A percentile compares a stretch with the other conserved stretches of the same genome.
phyloP scores from a whole-genome alignment of 2,797 vertebrate species.

The Setipinna tenuifilis region DNA sequence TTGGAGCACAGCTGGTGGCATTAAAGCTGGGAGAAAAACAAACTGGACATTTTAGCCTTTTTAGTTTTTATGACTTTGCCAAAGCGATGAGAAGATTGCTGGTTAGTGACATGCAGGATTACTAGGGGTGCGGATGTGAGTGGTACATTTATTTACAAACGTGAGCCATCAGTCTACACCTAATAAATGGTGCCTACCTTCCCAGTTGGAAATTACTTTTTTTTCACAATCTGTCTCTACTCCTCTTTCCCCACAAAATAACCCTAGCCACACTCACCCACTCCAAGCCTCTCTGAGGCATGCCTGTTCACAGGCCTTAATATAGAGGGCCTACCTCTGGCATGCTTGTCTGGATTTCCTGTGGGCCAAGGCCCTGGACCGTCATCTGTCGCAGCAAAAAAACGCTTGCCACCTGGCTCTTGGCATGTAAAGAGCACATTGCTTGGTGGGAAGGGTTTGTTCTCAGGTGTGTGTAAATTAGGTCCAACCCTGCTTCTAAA shows the following conservation, averaged over 20 bases:
- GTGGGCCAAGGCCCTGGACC: slow-evolving; percentile 57
- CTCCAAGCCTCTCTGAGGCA: slow-evolving; percentile 55
- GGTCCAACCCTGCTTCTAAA: neutral
- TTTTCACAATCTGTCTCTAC: slow-evolving; percentile 6
- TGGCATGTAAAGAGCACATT: neutral
- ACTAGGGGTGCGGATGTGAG: neutral
- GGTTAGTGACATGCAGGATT: slow-evolving; percentile 12
- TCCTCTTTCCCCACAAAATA: neutral
- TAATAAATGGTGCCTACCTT: slow-evolving; percentile 4
- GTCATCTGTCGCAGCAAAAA: slow-evolving; percentile 65
- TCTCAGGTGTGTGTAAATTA: slow-evolving; percentile 31
- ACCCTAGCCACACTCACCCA: slow-evolving; percentile 35
- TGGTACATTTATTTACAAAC: slow-evolving; percentile 4
- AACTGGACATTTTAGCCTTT: slow-evolving; percentile 34
- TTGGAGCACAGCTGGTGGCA: slow-evolving; percentile 51
- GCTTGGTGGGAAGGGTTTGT: slow-evolving; percentile 10
- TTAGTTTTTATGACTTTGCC: slow-evolving; percentile 41
- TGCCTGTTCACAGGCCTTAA: slow-evolving; percentile 58
- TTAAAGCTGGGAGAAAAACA: slow-evolving; percentile 33
- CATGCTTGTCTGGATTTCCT: slow-evolving; percentile 60
- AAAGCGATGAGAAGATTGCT: slow-evolving; percentile 54
- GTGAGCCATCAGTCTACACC: slow-evolving; percentile 12
- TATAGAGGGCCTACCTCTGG: slow-evolving; percentile 56
- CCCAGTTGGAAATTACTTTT: neutral
- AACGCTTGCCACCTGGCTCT: slow-evolving; percentile 36